A percentile compares a stretch with the other conserved stretches of the same genome.
Evolutionary conservation across 2,888 invertebrate genomes (phyloP).

Genomic region (Psylliodes chrysocephalus): DNA sequence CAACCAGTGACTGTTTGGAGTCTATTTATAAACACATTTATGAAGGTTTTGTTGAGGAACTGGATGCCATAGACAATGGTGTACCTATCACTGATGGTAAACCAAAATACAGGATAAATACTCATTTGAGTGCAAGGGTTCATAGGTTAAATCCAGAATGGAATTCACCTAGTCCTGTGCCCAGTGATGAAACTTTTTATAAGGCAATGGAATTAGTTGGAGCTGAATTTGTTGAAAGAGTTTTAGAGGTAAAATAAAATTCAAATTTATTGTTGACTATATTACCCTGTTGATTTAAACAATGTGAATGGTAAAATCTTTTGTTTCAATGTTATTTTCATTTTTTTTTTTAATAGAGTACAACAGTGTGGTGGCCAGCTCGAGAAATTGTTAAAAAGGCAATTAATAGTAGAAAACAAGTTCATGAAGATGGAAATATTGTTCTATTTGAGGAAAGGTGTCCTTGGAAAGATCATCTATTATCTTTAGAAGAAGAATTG

Average conservation of each 20-base stretch:
- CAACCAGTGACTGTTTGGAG: conserved; percentile 67
- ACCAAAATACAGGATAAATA: conserved; percentile 80
- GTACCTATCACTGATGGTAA: conserved; percentile 81
- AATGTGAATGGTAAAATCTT: no score
- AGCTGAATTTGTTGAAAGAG: conserved; percentile 78
- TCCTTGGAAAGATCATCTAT: conserved; percentile 94
- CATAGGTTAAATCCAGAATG: conserved; percentile 84
- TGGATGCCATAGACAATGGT: conserved; percentile 99
- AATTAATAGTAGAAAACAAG: conserved; percentile 72
- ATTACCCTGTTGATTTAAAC: no score
- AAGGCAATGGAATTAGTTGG: conserved; percentile 84
- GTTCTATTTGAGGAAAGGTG: conserved; percentile 76
- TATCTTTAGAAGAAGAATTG: conserved; percentile 81
- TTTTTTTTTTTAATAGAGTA: conserved; percentile 63
- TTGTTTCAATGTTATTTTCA: background rate
- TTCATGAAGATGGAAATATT: conserved; percentile 84
- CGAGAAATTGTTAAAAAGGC: conserved; percentile 79
- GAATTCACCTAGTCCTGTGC: conserved; percentile 69
- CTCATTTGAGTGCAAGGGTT: conserved; percentile 82
- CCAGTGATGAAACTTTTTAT: conserved; percentile 73
- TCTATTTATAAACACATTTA: conserved; percentile 80
- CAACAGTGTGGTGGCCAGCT: conserved; percentile 88
- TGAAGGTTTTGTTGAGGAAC: conserved; percentile 87
- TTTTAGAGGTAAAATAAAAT: conserved; percentile 64
- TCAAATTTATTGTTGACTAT: no score